Conservation (phyloP, 2,113 vertebrate species). For the Dromaius novaehollandiae region DNA sequence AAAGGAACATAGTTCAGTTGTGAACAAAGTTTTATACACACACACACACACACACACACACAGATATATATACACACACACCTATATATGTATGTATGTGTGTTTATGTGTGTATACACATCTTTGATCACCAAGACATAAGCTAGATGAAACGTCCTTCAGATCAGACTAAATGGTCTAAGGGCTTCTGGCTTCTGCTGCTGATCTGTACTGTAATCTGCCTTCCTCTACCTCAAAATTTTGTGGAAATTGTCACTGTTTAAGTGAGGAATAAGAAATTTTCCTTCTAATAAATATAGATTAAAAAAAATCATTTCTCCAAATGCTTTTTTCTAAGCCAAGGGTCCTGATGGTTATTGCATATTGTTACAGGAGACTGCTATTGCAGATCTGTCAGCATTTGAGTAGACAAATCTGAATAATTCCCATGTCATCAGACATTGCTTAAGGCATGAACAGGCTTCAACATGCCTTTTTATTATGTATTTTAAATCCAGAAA, state of each 20-base stretch:
- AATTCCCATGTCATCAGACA: background rate
- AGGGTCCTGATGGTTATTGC: background rate
- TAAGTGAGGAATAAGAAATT: background rate
- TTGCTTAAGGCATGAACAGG: background rate
- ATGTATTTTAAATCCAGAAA: background rate
- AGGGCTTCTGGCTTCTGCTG: background rate
- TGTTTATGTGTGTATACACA: background rate
- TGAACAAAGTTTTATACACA: background rate
- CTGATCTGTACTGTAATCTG: background rate
- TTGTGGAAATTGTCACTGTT: background rate
- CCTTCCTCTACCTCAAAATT: background rate
- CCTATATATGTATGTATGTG: too few relatives aligned
- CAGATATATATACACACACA: background rate
- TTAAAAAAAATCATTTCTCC: background rate
- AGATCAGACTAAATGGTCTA: background rate
- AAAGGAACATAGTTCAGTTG: background rate
- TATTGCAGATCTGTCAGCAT: background rate
- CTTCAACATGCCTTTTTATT: background rate
- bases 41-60: background rate
- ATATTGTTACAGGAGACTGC: background rate
- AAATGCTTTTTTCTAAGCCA: background rate
- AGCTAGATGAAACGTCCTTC: background rate
- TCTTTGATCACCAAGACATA: background rate
- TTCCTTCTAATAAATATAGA: background rate
- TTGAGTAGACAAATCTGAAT: background rate